Evolutionary conservation across 2,113 vertebrate genomes (phyloP).

Genomic region (Spheniscus mendiculus): DNA sequence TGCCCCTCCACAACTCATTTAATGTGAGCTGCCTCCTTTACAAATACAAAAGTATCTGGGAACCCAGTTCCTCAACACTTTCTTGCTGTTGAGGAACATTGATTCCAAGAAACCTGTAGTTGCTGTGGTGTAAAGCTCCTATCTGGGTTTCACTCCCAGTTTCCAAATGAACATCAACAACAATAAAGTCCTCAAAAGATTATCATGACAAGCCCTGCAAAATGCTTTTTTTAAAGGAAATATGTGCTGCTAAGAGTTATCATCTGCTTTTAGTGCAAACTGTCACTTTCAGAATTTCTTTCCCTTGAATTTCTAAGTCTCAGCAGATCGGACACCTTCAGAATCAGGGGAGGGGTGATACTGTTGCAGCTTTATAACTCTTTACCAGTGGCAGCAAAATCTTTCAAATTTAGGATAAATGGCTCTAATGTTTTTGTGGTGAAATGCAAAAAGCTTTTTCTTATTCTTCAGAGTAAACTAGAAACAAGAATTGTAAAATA

Average conservation of each 20-base stretch:
- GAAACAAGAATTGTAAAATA: background rate
- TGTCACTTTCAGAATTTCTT: background rate
- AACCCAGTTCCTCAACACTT: background rate
- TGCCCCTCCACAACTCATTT: background rate
- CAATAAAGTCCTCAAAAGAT: background rate
- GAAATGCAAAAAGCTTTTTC: background rate
- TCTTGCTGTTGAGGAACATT: background rate
- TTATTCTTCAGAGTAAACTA: background rate
- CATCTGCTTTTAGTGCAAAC: background rate
- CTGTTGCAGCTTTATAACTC: background rate
- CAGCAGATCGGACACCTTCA: background rate
- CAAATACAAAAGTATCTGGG: background rate
- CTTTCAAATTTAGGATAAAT: background rate
- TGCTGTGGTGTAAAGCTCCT: background rate
- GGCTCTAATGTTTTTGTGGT: background rate
- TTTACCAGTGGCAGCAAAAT: background rate
- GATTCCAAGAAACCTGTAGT: background rate
- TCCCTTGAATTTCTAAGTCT: background rate
- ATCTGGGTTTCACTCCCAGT: background rate
- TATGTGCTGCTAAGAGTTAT: background rate
- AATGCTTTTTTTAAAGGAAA: background rate
- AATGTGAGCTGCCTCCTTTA: background rate
- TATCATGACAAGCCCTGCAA: background rate
- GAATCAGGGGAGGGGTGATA: background rate
- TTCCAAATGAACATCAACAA: conserved; percentile 4